These are phyloP conservation scores for Sisor rabdophorus DNA, from an alignment of 2,113 vertebrate species.

Conservation along the genomic window DNA sequence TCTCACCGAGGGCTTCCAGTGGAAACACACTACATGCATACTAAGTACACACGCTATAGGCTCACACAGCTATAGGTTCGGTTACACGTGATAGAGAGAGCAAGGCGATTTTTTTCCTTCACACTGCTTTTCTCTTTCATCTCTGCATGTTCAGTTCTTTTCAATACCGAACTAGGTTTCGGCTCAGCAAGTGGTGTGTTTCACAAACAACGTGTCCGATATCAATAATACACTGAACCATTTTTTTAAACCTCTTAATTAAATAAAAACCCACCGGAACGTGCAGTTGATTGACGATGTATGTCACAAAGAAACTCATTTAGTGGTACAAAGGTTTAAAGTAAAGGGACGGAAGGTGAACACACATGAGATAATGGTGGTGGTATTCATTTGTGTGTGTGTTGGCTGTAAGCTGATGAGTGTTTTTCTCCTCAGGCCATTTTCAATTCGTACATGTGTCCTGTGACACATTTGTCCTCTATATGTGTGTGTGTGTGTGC, in stretches of 20 bases:
- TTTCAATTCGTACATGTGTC: too few relatives aligned
- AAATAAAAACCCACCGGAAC: neutral
- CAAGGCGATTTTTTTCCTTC: neutral
- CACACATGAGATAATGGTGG: neutral
- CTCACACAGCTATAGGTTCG: neutral
- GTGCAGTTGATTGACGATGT: neutral
- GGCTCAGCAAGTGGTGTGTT: neutral
- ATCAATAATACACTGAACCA: neutral
- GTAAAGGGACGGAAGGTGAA: slow-evolving; percentile 8
- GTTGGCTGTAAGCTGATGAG: neutral
- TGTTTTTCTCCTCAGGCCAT: slow-evolving; percentile 40
- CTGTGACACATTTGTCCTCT: too few relatives aligned
- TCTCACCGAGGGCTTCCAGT: neutral
- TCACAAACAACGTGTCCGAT: neutral
- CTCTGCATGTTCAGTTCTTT: neutral
- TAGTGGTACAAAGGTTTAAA: neutral
- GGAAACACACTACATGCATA: slow-evolving; percentile 1
- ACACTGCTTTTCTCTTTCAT: too few relatives aligned
- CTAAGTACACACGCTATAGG: neutral
- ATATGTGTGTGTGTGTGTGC: slow-evolving; percentile 32
- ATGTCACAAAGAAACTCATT: neutral
- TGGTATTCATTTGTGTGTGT: neutral
- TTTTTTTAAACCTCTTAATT: neutral
- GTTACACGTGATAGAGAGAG: neutral
- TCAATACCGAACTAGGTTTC: too few relatives aligned